Percentiles rank a stretch among this genome's conserved stretches.
These are phyloP conservation scores for Crossocerus cetratus DNA, from an alignment of 2,888 invertebrate genomes.

Conservation along the genomic window DNA sequence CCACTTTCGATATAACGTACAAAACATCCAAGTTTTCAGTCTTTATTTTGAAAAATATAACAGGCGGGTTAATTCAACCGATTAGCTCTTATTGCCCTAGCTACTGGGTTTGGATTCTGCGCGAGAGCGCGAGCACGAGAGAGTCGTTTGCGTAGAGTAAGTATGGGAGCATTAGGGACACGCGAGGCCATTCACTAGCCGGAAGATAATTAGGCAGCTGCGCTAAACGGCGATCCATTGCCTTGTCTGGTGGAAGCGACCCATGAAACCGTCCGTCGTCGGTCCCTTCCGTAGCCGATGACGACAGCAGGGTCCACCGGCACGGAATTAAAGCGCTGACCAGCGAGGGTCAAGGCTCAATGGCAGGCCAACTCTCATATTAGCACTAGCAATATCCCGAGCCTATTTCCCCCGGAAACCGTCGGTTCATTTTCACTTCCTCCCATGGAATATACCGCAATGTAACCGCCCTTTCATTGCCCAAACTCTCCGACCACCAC, in stretches of 20 bases:
- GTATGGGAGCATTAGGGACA: constrained; percentile 25
- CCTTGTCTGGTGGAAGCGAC: constrained; percentile 40
- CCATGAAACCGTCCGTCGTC: constrained; percentile 34
- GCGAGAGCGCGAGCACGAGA: constrained; percentile 2
- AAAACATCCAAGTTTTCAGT: no score
- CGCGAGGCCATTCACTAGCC: constrained; percentile 35
- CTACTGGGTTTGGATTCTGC: not conserved
- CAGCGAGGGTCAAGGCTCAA: constrained; percentile 6
- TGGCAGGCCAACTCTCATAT: not conserved
- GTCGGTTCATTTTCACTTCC: constrained; percentile 35
- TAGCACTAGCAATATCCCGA: constrained; percentile 13
- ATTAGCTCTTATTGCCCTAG: no score
- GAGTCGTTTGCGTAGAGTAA: constrained; percentile 8
- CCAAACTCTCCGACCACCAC: no score
- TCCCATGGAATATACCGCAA: no score
- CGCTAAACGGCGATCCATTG: constrained; percentile 39
- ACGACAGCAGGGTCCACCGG: constrained; percentile 7
- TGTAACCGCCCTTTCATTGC: no score
- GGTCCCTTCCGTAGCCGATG: constrained; percentile 18
- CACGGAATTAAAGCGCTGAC: constrained; percentile 10
- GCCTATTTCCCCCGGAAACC: constrained; percentile 37
- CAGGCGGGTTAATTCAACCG: no score
- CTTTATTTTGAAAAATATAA: no score
- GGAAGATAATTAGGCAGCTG: constrained; percentile 46
- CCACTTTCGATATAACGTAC: no score